Evolutionary conservation across 2,113 vertebrate species (phyloP).

Genomic region (Catharus minimus): DNA sequence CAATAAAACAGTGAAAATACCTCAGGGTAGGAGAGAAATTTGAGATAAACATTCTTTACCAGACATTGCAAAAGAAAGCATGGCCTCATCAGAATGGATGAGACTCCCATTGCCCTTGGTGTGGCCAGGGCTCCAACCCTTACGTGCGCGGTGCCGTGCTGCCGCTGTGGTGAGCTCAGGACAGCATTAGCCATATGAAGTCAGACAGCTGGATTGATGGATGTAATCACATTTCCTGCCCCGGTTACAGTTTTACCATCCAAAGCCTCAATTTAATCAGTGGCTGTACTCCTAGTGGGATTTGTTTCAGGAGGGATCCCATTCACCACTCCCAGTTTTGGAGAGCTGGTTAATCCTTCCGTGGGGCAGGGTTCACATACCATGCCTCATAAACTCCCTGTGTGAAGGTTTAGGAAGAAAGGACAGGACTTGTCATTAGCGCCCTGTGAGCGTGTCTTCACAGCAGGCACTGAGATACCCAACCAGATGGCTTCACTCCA

Average conservation of each 20-base stretch:
- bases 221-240: conserved; percentile 34
- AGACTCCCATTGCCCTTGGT: background rate
- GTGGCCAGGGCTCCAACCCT: background rate
- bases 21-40: conserved; percentile 10
- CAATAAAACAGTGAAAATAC: conserved; percentile 45
- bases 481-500: conserved; percentile 7
- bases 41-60: conserved; percentile 36
- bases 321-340: conserved; percentile 1
- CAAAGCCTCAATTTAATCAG: conserved; percentile 8
- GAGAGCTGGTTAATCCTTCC: conserved; percentile 33
- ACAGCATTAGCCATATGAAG: background rate
- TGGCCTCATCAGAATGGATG: background rate
- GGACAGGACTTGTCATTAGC: background rate
- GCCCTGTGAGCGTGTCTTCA: background rate
- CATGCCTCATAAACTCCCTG: conserved; percentile 38
- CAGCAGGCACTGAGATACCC: background rate
- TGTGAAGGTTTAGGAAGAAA: background rate
- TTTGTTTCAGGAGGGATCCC: conserved; percentile 27
- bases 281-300: background rate
- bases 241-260: background rate
- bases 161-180: background rate
- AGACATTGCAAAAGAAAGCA: conserved; percentile 27
- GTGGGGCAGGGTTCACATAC: background rate
- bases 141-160: background rate
- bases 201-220: background rate